Evolutionary conservation across 2,888 invertebrate species (phyloP).

Genomic region (Cinara cedri): DNA sequence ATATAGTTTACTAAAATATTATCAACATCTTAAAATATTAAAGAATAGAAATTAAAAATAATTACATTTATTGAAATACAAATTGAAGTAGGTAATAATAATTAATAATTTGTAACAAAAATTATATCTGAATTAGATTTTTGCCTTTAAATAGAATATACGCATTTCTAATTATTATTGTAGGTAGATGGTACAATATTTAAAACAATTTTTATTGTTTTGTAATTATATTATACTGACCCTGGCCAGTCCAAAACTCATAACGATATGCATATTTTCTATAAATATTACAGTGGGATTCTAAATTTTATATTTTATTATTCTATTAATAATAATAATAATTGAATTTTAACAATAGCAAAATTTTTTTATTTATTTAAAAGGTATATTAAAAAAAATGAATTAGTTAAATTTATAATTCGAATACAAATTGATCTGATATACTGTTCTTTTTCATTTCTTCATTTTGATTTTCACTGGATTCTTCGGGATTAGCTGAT

Average conservation of each 20-base stretch:
- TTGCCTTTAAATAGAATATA: not conserved
- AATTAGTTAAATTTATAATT: constrained; percentile 31
- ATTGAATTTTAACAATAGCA: too few relatives aligned
- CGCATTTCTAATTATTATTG: constrained; percentile 7
- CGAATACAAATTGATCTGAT: constrained; percentile 38
- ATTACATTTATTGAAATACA: too few relatives aligned
- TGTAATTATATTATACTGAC: constrained; percentile 19
- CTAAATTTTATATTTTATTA: constrained; percentile 15
- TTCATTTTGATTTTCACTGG: constrained; percentile 24
- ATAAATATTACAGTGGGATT: not conserved
- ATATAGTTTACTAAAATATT: constrained; percentile 16
- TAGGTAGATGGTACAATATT: not conserved
- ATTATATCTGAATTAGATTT: not conserved
- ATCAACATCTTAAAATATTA: not conserved
- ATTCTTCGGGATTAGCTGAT: not conserved
- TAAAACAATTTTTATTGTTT: constrained; percentile 7
- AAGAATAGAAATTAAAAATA: constrained; percentile 7
- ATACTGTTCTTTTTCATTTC: constrained; percentile 15
- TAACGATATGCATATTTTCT: not conserved
- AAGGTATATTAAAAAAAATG: not conserved
- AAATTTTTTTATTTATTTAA: not conserved
- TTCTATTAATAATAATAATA: too few relatives aligned
- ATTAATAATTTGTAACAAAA: not conserved
- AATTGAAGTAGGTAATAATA: not conserved
- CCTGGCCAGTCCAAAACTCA: constrained; percentile 34